Percentiles rank a stretch among this genome's conserved stretches.
Conservation (phyloP, 2,113 vertebrate species). For the western clawed frog (Xenopus tropicalis) region DNA sequence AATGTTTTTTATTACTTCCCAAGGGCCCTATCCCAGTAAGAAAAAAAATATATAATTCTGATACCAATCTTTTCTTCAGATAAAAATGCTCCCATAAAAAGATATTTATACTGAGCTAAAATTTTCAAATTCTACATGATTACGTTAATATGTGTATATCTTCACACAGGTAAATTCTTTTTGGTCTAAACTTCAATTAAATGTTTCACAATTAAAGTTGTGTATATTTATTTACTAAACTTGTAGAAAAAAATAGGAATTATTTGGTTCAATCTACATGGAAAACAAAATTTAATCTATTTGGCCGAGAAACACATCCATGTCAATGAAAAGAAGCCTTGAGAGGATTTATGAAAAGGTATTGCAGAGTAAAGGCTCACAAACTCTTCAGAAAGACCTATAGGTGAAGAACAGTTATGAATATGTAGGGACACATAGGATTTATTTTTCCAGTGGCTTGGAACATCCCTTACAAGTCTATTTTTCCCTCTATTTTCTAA, state of each 20-base stretch:
- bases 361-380: no score
- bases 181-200: not conserved
- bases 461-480: no score
- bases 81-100: not conserved
- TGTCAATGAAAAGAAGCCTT: no score
- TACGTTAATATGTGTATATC: not conserved
- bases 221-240: not conserved
- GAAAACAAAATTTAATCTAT: not conserved
- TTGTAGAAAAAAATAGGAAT: not conserved
- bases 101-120: not conserved
- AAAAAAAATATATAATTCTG: not conserved
- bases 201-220: not conserved
- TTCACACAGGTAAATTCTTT: not conserved
- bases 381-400: no score
- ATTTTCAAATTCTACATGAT: not conserved
- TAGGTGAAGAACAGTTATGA: no score
- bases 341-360: no score
- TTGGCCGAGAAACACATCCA: no score
- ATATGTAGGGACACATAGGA: no score
- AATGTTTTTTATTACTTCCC: not conserved
- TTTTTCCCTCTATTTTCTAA: not conserved
- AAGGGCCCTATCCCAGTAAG: not conserved
- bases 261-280: conserved; percentile 4
- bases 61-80: not conserved
- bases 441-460: no score